Percentiles rank a stretch among this genome's conserved stretches.
Evolutionary conservation across 1,140 invertebrate species (phyloP).

Genomic region (Drosophila sp.): DNA sequence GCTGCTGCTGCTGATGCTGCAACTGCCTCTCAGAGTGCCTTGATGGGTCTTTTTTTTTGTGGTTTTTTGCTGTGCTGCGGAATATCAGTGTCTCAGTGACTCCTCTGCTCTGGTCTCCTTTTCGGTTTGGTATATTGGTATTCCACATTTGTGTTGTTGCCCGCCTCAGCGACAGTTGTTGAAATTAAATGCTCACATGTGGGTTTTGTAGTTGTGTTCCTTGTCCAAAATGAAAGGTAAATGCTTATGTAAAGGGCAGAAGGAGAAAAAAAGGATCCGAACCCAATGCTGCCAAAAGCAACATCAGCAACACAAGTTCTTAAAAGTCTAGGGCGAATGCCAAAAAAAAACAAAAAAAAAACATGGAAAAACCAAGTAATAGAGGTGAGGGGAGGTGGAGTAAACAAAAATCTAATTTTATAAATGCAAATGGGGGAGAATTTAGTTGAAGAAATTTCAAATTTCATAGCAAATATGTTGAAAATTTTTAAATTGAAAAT

Average conservation of each 20-base stretch:
- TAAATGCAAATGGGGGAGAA: conserved; percentile 3
- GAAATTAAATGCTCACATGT: conserved; percentile 82
- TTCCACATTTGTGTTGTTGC: conserved; percentile 51
- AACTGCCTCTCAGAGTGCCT: conserved; percentile 15
- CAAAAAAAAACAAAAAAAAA: neutral
- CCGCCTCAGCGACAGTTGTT: conserved; percentile 75
- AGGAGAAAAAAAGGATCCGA: neutral
- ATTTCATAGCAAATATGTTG: conserved; percentile 7
- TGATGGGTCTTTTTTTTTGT: neutral
- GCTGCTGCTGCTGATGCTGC: conserved; percentile 38
- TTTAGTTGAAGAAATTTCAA: neutral
- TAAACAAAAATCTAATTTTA: conserved; percentile 11
- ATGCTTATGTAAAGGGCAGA: conserved; percentile 8
- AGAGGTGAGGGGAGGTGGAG: neutral
- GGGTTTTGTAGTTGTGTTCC: conserved; percentile 66
- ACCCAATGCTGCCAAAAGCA: conserved; percentile 9
- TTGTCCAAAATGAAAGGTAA: conserved; percentile 42
- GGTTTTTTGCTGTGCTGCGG: conserved; percentile 35
- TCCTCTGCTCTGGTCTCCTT: conserved; percentile 18
- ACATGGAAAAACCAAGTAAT: neutral
- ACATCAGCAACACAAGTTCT: conserved; percentile 13
- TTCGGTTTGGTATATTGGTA: conserved; percentile 56
- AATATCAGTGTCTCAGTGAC: conserved; percentile 10
- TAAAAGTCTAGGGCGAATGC: neutral
- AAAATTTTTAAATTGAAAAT: conserved; percentile 7